A percentile compares a stretch with the other conserved stretches of the same genome.
Conservation (phyloP, 2,888 invertebrate species). For the Oscheius sp. region DNA sequence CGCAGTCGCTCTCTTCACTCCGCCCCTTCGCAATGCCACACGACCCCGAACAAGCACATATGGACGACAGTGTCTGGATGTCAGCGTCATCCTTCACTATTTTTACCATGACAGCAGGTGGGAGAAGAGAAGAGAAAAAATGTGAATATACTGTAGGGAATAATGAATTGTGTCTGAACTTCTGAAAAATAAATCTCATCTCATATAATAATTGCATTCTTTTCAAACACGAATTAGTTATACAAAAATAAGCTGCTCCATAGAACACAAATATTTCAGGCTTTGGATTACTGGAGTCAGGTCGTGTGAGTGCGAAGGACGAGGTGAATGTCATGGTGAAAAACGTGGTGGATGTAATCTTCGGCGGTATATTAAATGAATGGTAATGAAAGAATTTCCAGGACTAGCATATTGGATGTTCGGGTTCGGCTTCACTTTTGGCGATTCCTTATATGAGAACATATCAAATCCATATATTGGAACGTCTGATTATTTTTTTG, state of each 20-base stretch:
- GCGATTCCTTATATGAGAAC: constrained; percentile 71
- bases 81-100: constrained; percentile 55
- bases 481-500: constrained; percentile 61
- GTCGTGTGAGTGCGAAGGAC: constrained; percentile 62
- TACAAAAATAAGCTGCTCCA: no score
- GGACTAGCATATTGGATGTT: constrained; percentile 79
- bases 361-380: no score
- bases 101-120: constrained; percentile 63
- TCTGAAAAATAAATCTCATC: no score
- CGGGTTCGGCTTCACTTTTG: constrained; percentile 90
- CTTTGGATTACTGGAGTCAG: constrained; percentile 56
- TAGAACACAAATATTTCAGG: no score
- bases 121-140: no score
- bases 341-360: constrained; percentile 82
- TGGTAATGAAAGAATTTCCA: not conserved
- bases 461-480: constrained; percentile 41
- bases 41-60: constrained; percentile 17
- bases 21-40: no score
- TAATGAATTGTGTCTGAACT: no score
- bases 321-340: constrained; percentile 81
- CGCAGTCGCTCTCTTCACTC: no score
- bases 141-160: no score
- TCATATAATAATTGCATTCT: no score
- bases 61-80: constrained; percentile 62
- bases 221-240: no score